Conservation (phyloP, 2,797 vertebrate genomes). For the Galagoides demidoff region DNA sequence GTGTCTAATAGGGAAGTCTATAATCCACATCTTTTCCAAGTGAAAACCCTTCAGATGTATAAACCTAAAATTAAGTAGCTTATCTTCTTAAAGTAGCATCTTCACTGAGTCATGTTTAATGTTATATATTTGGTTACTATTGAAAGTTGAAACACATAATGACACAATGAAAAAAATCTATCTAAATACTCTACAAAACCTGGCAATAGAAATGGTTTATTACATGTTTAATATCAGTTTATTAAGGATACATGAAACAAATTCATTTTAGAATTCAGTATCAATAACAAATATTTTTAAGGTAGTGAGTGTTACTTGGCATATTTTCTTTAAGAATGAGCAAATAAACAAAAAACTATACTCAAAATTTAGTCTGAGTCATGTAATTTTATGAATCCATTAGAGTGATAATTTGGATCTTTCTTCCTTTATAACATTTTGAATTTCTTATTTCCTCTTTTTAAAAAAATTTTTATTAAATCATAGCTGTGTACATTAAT, state of each 20-base stretch:
- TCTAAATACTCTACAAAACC: not conserved
- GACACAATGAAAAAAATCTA: not conserved
- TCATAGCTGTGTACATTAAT: no score
- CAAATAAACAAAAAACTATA: not conserved
- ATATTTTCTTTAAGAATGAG: not conserved
- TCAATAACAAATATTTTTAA: not conserved
- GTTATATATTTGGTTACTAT: not conserved
- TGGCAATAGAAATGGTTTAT: not conserved
- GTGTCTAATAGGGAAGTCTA: not conserved
- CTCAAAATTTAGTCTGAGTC: not conserved
- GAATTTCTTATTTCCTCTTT: not conserved
- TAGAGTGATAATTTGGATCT: not conserved
- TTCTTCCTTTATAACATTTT: not conserved
- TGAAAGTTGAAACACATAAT: not conserved
- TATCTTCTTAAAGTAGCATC: not conserved
- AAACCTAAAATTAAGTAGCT: not conserved
- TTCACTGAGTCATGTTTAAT: not conserved
- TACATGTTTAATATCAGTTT: conserved; percentile 2
- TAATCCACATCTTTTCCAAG: not conserved
- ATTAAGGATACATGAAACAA: not conserved
- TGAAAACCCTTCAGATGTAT: not conserved
- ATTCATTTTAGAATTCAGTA: not conserved
- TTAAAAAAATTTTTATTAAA: no score
- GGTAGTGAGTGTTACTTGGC: not conserved
- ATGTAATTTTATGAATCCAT: not conserved